Conservation (phyloP, 2,888 invertebrate species). For the Idaea biselata region DNA sequence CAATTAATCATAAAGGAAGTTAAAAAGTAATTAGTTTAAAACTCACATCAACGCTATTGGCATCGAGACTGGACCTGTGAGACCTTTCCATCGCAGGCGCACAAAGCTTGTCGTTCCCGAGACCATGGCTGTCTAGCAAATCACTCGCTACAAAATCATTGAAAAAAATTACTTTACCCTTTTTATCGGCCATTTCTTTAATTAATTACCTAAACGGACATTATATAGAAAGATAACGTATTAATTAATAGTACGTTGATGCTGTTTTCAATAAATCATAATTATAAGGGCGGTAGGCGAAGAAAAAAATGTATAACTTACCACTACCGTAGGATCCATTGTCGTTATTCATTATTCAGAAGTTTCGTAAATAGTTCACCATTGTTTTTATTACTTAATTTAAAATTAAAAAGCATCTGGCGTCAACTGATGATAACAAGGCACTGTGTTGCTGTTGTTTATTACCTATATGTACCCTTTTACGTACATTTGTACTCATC, state of each 20-base stretch:
- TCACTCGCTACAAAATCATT: constrained; percentile 72
- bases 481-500: neutral
- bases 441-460: constrained; percentile 34
- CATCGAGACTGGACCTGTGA: constrained; percentile 67
- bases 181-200: constrained; percentile 71
- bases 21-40: constrained; percentile 4
- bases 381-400: constrained; percentile 5
- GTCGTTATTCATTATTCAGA: constrained; percentile 59
- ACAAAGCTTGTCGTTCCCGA: constrained; percentile 65
- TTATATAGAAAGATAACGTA: constrained; percentile 61
- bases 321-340: constrained; percentile 70
- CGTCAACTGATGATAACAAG: constrained; percentile 40
- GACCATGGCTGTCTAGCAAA: constrained; percentile 75
- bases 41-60: constrained; percentile 77
- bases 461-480: constrained; percentile 9
- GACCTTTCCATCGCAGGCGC: constrained; percentile 69
- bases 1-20: neutral
- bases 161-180: constrained; percentile 64
- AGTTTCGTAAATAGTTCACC: neutral
- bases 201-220: constrained; percentile 62
- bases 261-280: constrained; percentile 41
- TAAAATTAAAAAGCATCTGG: constrained; percentile 28
- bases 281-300: constrained; percentile 48
- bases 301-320: constrained; percentile 50
- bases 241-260: constrained; percentile 42